Evolutionary conservation across 2,797 vertebrate genomes (phyloP).

Genomic region (Pseudocheirus occidentalis): DNA sequence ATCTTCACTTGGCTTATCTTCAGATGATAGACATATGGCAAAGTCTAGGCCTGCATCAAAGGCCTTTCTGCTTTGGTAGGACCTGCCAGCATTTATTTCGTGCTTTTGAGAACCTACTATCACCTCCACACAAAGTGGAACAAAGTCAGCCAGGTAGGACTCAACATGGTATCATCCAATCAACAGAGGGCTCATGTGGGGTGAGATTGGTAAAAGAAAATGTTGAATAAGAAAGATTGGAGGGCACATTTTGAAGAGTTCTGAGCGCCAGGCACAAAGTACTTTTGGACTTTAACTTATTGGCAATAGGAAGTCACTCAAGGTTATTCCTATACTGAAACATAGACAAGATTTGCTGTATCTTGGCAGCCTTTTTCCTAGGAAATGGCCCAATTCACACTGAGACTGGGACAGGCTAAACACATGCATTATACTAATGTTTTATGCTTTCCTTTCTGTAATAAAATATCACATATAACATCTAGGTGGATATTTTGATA

Average conservation of each 20-base stretch:
- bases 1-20: background rate
- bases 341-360: slow-evolving; percentile 59
- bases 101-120: background rate
- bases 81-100: background rate
- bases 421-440: slow-evolving; percentile 69
- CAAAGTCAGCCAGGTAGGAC: background rate
- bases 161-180: background rate
- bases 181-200: background rate
- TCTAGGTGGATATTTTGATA: slow-evolving; percentile 72
- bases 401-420: slow-evolving; percentile 60
- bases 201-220: background rate
- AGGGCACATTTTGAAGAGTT: background rate
- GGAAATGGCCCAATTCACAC: slow-evolving; percentile 56
- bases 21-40: background rate
- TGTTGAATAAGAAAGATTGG: background rate
- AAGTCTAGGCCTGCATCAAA: background rate
- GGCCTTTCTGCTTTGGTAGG: background rate
- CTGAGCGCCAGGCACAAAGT: background rate
- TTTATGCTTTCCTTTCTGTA: slow-evolving; percentile 76
- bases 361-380: slow-evolving; percentile 63
- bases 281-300: slow-evolving; percentile 16
- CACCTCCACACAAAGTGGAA: background rate
- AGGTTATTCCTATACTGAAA: slow-evolving; percentile 39
- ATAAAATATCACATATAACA: slow-evolving; percentile 71
- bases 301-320: slow-evolving; percentile 29